Evolutionary conservation across 2,797 vertebrate genomes (phyloP), one percentile per base, ranked within the genome.

Genomic region (Zenarchopterus dispar): DNA sequence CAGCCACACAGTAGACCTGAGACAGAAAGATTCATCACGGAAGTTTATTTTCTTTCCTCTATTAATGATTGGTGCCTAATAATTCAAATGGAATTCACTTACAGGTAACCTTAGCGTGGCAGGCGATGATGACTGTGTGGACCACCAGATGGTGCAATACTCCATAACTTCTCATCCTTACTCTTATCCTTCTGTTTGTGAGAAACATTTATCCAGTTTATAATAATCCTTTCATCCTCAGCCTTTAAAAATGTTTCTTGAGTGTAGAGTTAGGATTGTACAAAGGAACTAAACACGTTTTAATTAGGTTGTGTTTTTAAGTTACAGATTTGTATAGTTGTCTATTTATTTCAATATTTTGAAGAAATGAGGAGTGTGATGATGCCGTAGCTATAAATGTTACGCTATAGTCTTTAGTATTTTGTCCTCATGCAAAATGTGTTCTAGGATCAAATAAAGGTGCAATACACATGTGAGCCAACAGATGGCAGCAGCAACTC

Each of bases 401-500:
- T 36, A 2, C 1, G 11, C 13, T 36, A 11, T 36, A 10, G 11
- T 36, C 11, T 13, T 10, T 36, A 33, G 2, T 33, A 36, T 36
- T 36, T 36, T 36, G 9, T 36, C 33, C 33, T 36, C 9, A 36
- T 10, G 33, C 4, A 36, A 36, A 39, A 5, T 3, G 11, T 39
- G 16, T 0, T 15, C 2, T 39, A 4, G 3, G 1, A 15, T 39
- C 36, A 39, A 39, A 39, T 39, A 5, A 15, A 39, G 0, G 0
- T 65, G 77, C 31, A 77, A 68, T 81, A 33, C 36, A 46, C 9
- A 0, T 22, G 0, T 6, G 0, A 0, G 0, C 70, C 90, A 89
- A 73, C 55, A 91, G 90, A 77, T 89, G 81, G 86, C 73, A 88
- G 87, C 82, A 89, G 36, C 23, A 43, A 16, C 68, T 39, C 62